Conservation (phyloP, 2,113 vertebrate genomes). For the Charadrius vociferus region DNA sequence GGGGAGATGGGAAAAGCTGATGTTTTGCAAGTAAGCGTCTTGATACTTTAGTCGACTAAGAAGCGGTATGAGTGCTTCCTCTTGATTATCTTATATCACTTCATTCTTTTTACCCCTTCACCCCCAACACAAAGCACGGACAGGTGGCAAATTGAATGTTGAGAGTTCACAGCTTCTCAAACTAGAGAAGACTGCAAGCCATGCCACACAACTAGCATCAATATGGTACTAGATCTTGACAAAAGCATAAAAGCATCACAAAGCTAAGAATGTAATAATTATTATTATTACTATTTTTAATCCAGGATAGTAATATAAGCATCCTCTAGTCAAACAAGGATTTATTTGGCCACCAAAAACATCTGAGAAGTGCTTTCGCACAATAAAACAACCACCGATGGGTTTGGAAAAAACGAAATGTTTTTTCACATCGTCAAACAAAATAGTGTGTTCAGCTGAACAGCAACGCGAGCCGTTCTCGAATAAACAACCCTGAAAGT, state of each 20-base stretch:
- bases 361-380: background rate
- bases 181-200: background rate
- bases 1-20: background rate
- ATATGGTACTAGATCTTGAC: background rate
- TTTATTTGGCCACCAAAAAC: background rate
- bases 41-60: background rate
- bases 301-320: background rate
- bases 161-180: background rate
- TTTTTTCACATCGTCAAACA: background rate
- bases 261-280: background rate
- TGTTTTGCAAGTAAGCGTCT: background rate
- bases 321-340: background rate
- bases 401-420: background rate
- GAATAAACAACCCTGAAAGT: constrained; percentile 44
- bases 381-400: background rate
- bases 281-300: background rate
- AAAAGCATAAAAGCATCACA: background rate
- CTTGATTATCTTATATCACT: background rate
- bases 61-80: background rate
- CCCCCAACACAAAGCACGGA: background rate
- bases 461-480: background rate
- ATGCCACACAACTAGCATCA: background rate
- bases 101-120: background rate
- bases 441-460: background rate
- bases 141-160: background rate